These are phyloP conservation scores for Colinus virginianus DNA, from an alignment of 2,113 vertebrate species.

Conservation along the genomic window DNA sequence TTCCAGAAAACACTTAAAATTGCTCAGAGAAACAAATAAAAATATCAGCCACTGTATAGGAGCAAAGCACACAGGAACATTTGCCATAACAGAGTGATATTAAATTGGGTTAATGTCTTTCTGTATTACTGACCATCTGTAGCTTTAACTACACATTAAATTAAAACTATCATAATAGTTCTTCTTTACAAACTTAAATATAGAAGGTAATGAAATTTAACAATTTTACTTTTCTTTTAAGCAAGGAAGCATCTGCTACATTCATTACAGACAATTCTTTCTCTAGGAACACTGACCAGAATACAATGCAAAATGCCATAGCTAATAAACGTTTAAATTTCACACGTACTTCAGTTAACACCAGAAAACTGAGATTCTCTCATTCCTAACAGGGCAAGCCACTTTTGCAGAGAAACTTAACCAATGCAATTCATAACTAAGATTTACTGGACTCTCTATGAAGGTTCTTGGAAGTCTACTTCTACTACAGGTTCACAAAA, in stretches of 20 bases:
- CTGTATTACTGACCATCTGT: neutral
- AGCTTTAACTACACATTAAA: neutral
- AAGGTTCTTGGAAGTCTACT: neutral
- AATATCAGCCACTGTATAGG: neutral
- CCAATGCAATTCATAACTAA: neutral
- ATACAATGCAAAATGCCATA: constrained; percentile 3
- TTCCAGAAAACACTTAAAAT: neutral
- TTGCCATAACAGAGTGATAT: neutral
- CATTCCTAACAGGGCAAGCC: neutral
- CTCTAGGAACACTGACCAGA: neutral
- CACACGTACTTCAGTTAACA: neutral
- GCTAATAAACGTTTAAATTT: neutral
- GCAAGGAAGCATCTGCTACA: neutral
- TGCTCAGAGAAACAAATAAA: neutral
- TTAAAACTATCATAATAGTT: neutral
- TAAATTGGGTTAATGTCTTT: constrained; percentile 19
- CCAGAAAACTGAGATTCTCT: neutral
- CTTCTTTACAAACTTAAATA: neutral
- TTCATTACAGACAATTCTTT: neutral
- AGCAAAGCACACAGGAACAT: constrained; percentile 5
- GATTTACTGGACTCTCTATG: neutral
- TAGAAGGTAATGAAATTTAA: too few species aligned
- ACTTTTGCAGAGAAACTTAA: neutral
- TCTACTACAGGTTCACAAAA: neutral
- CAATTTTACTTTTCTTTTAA: neutral